Evolutionary conservation across 2,113 vertebrate species (phyloP).

Genomic region (Lota lota): DNA sequence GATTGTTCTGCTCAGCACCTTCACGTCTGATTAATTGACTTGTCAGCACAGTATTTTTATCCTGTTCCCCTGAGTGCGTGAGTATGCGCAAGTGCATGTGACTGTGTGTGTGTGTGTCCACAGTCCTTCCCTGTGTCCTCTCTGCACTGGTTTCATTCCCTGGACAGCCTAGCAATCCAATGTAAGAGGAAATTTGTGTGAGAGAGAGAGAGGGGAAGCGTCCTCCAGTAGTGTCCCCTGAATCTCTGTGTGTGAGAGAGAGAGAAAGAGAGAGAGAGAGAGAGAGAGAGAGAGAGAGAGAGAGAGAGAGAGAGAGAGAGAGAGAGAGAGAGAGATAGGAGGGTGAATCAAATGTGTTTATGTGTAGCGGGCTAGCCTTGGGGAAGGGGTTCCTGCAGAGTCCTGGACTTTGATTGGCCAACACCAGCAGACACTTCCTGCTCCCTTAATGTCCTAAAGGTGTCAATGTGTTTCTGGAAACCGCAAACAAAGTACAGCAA

Average conservation of each 20-base stretch:
- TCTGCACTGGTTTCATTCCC: conserved; percentile 59
- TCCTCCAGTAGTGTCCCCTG: neutral
- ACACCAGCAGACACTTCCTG: conserved; percentile 32
- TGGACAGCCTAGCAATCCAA: conserved; percentile 42
- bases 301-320: conserved; percentile 41
- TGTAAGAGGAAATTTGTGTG: conserved; percentile 25
- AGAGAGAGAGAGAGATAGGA: neutral
- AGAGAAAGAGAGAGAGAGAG: conserved; percentile 3
- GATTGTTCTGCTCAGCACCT: conserved; percentile 77
- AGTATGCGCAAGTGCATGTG: conserved; percentile 44
- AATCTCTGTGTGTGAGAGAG: conserved; percentile 1
- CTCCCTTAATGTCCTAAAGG: conserved; percentile 28
- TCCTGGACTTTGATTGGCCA: conserved; percentile 42
- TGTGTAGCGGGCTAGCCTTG: conserved; percentile 28
- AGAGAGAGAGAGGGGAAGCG: neutral
- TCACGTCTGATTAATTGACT: conserved; percentile 85
- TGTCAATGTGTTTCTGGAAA: conserved; percentile 2
- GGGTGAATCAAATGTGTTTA: neutral
- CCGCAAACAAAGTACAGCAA: neutral
- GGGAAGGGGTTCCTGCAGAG: conserved; percentile 29
- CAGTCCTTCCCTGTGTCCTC: conserved; percentile 78
- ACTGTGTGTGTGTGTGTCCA: conserved; percentile 46
- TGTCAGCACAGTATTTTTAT: conserved; percentile 86
- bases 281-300: neutral
- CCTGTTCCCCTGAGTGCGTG: conserved; percentile 67